Evolutionary conservation across 2,888 invertebrate genomes (phyloP).

Genomic region (Drosophila mettleri): DNA sequence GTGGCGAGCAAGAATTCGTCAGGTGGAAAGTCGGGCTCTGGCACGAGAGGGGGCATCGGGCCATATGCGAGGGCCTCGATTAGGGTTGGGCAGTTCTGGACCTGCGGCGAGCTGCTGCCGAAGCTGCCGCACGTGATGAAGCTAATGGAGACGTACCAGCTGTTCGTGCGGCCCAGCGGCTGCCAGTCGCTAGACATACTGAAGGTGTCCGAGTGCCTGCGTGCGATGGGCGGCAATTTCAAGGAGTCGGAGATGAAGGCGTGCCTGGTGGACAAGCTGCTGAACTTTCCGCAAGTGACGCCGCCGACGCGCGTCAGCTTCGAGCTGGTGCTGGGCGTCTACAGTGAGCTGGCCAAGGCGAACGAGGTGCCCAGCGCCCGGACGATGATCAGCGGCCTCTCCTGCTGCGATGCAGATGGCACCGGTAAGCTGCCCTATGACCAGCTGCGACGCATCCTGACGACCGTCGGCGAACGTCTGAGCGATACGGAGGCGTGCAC

Average conservation of each 20-base stretch:
- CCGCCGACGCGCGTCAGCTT: slow-evolving; percentile 21
- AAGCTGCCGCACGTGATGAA: slow-evolving; percentile 9
- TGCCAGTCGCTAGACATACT: slow-evolving; percentile 4
- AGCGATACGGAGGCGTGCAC: slow-evolving; percentile 7
- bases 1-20: neutral
- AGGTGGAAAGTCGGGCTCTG: too few relatives aligned
- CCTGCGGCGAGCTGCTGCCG: slow-evolving; percentile 22
- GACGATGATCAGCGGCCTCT: slow-evolving; percentile 27
- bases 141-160: slow-evolving; percentile 13
- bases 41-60: too few relatives aligned
- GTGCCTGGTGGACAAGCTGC: neutral
- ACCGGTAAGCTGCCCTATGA: slow-evolving; percentile 8
- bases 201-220: slow-evolving; percentile 31
- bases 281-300: slow-evolving; percentile 3
- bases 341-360: slow-evolving; percentile 17
- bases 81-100: slow-evolving; percentile 12
- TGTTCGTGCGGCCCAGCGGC: neutral
- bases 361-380: slow-evolving; percentile 2
- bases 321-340: slow-evolving; percentile 31
- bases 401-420: slow-evolving; percentile 2
- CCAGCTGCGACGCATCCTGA: slow-evolving; percentile 19
- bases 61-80: neutral
- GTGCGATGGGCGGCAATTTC: slow-evolving; percentile 32
- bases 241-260: neutral
- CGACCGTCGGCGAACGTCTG: slow-evolving; percentile 21